Conservation (phyloP, 2,113 vertebrate species). For the Scomber scombrus region DNA sequence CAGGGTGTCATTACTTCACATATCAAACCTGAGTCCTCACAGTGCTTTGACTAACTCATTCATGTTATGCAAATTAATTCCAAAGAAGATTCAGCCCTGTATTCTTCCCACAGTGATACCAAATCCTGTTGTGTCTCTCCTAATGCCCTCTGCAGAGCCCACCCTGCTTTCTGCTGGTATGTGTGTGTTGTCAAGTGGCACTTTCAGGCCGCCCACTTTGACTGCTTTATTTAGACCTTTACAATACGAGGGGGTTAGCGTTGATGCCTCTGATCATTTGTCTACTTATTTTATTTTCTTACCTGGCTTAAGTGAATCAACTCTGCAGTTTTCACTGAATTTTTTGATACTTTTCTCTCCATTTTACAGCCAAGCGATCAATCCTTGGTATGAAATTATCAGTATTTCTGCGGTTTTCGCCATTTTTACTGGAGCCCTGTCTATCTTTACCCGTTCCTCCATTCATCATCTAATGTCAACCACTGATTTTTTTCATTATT, state of each 20-base stretch:
- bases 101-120: constrained; percentile 7
- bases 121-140: not conserved
- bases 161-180: constrained; percentile 35
- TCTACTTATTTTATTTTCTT: constrained; percentile 33
- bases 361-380: constrained; percentile 22
- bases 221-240: constrained; percentile 66
- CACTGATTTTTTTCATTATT: constrained; percentile 39
- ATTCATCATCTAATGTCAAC: constrained; percentile 57
- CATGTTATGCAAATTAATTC: constrained; percentile 2
- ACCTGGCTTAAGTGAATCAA: constrained; percentile 33
- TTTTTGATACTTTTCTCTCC: constrained; percentile 24
- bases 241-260: not conserved
- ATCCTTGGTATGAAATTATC: constrained; percentile 45
- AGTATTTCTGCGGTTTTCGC: constrained; percentile 10
- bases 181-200: constrained; percentile 59
- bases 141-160: constrained; percentile 27
- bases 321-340: constrained; percentile 31
- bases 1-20: constrained; percentile 35
- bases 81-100: not conserved
- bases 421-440: constrained; percentile 39
- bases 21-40: constrained; percentile 12
- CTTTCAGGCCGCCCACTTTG: constrained; percentile 49
- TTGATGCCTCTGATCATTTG: constrained; percentile 23
- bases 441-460: constrained; percentile 32
- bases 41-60: not conserved